phyloP scores from a whole-genome alignment of 2,888 invertebrate species.

The Noctua pronuba region DNA sequence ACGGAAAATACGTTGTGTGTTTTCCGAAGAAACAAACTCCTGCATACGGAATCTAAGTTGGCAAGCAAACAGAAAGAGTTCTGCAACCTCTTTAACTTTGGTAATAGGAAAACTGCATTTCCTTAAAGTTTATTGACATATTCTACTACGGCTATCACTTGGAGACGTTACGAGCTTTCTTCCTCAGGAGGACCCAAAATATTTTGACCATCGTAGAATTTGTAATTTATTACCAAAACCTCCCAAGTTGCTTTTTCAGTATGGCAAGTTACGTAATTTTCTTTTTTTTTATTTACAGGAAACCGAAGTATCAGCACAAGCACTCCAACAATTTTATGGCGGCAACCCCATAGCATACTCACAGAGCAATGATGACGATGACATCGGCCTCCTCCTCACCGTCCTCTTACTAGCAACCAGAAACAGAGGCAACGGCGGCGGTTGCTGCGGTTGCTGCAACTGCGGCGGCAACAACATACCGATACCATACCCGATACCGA shows the following conservation, averaged over 20 bases:
- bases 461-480: slow-evolving; percentile 73
- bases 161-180: neutral
- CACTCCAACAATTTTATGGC: slow-evolving; percentile 67
- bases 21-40: slow-evolving; percentile 6
- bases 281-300: slow-evolving; percentile 63
- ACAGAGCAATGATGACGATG: slow-evolving; percentile 71
- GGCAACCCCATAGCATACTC: slow-evolving; percentile 69
- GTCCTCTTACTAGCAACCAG: slow-evolving; percentile 76
- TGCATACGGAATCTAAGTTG: slow-evolving; percentile 26
- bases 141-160: slow-evolving; percentile 15
- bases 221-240: too few relatives aligned
- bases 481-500: slow-evolving; percentile 79
- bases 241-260: too few relatives aligned
- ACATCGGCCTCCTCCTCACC: slow-evolving; percentile 78
- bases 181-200: too few relatives aligned
- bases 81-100: slow-evolving; percentile 40
- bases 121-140: slow-evolving; percentile 27
- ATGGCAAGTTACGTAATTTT: neutral
- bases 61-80: slow-evolving; percentile 33
- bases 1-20: neutral
- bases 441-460: slow-evolving; percentile 70
- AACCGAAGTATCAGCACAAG: slow-evolving; percentile 69
- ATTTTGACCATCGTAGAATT: neutral
- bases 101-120: slow-evolving; percentile 38
- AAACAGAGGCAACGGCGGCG: slow-evolving; percentile 66